Evolutionary conservation across 64 coral and sea anemone genomes (phyloP), one percentile per base, ranked within the genome.

Genomic region (Exaiptasia diaphana): DNA sequence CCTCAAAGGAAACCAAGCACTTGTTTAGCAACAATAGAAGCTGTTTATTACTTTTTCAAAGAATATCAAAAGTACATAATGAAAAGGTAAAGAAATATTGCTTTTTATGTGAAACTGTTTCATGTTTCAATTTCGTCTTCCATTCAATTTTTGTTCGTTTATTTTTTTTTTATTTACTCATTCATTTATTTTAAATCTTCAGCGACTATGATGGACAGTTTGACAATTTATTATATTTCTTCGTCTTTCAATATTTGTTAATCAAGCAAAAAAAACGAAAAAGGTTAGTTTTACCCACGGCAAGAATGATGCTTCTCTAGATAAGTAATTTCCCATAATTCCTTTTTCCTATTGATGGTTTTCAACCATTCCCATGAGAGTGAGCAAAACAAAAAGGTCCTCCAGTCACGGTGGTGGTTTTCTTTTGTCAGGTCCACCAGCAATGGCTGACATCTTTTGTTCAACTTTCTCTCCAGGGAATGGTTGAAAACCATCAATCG

Each of bases 21-120:
- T 29, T 93, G 91, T 28, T 79, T 93, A 7, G 91, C 91, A 23
- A 93, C 91, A 41, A 93, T 93, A 63, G 91, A 93, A 73, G 91
- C 91, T 34, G 67, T 93, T 44, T 93, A 93, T 65, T 84, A 88
- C 72, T 93, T 93, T 67, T 93, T 93, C 74, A 88, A 93, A 42
- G 90, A 92, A 67, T 86, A 86, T 56, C 53, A 87, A 37, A 13
- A 74, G 13, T 54, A 92, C 21, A 76, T 92, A 25, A 67, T 92
- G 69, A 56, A 81, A 54, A 92, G 90, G 90, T 92, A 72, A 60
- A 20, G 32, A 14, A 42, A 32, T 54, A n/a, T n/a, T n/a, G n/a
- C n/a, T n/a, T 28, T 18, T 7, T 23, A 37, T 15, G 14, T 23
- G 10, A 4, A 45, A 17, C 5, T 3, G 24, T 17, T 43, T 41